These are phyloP conservation scores for Philereme vetulata DNA, from an alignment of 2,888 invertebrate genomes.

Conservation along the genomic window DNA sequence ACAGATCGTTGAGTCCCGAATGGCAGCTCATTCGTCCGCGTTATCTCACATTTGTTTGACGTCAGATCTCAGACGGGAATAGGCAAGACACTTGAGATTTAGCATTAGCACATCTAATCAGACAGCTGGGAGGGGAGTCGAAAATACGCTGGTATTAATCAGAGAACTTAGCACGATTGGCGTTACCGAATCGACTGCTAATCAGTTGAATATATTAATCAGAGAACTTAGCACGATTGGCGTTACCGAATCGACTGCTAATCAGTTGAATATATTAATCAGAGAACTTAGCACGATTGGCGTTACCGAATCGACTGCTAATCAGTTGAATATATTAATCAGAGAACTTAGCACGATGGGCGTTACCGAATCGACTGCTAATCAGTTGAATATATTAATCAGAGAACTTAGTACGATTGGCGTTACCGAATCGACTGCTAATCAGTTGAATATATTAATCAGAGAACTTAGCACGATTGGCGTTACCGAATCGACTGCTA, in stretches of 20 bases:
- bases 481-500: not conserved
- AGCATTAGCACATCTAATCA: constrained; percentile 59
- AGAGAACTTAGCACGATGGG: constrained; percentile 19
- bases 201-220: constrained; percentile 50
- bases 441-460: constrained; percentile 55
- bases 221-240: constrained; percentile 19
- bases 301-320: not conserved
- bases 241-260: not conserved
- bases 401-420: constrained; percentile 19
- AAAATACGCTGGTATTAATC: constrained; percentile 71
- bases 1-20: constrained; percentile 9
- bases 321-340: constrained; percentile 55
- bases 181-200: not conserved
- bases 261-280: constrained; percentile 55
- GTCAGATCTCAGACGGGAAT: constrained; percentile 39
- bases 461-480: constrained; percentile 19
- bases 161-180: constrained; percentile 19
- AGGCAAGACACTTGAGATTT: constrained; percentile 53
- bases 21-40: constrained; percentile 18
- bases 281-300: constrained; percentile 19
- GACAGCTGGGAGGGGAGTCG: constrained; percentile 52
- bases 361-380: not conserved
- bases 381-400: constrained; percentile 55
- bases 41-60: constrained; percentile 23
- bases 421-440: not conserved